A percentile compares a stretch with the other conserved stretches of the same genome.
Evolutionary conservation across 92 coral and sea anemone genomes (phyloP).

Genomic region (Porites lobata): DNA sequence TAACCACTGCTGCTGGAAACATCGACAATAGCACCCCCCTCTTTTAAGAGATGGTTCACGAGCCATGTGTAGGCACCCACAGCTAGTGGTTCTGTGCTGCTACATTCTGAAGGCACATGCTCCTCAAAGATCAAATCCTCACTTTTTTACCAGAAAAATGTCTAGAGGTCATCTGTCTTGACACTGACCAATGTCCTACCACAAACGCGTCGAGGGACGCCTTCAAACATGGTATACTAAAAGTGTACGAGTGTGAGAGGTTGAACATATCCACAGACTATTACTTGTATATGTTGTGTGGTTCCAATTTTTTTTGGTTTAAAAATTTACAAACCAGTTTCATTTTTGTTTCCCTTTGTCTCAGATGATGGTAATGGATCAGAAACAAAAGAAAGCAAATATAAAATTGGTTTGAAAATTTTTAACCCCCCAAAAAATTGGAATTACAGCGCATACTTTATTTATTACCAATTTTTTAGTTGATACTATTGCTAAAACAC

Average conservation of each 20-base stretch:
- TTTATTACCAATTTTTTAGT: too few relatives aligned
- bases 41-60: conserved; percentile 17
- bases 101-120: conserved; percentile 15
- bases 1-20: conserved; percentile 6
- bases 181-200: conserved; percentile 40
- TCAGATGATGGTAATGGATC: background rate
- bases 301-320: too few relatives aligned
- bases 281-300: too few relatives aligned
- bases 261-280: too few relatives aligned
- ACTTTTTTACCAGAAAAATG: background rate
- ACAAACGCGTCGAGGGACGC: conserved; percentile 28
- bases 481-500: too few relatives aligned
- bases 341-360: background rate
- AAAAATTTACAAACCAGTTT: too few relatives aligned
- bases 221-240: conserved; percentile 29
- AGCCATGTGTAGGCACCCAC: conserved; percentile 22
- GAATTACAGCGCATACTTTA: too few relatives aligned
- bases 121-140: background rate
- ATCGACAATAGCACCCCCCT: conserved; percentile 13
- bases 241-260: background rate
- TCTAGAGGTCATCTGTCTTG: conserved; percentile 17
- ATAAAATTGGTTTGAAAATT: too few relatives aligned
- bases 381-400: too few relatives aligned
- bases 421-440: too few relatives aligned
- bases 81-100: background rate